Evolutionary conservation across 2,113 vertebrate species (phyloP).

Genomic region (Etia nguti): DNA sequence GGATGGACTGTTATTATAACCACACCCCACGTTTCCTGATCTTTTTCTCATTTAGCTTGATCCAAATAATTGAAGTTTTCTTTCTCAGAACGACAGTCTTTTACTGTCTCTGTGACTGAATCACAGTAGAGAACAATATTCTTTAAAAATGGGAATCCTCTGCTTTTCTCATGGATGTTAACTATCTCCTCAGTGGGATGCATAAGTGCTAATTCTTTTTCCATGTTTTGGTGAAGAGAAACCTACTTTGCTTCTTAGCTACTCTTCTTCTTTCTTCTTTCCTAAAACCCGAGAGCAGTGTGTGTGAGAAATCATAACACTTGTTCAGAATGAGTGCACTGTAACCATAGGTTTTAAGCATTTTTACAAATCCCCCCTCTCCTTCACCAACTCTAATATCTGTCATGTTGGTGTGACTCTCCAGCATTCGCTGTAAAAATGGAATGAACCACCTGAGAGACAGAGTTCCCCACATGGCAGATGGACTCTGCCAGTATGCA

Average conservation of each 20-base stretch:
- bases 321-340: not conserved
- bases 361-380: not conserved
- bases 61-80: not conserved
- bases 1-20: not conserved
- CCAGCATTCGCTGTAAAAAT: constrained; percentile 76
- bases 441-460: constrained; percentile 82
- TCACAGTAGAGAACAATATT: not conserved
- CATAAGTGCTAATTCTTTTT: not conserved
- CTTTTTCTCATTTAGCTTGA: not conserved
- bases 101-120: not conserved
- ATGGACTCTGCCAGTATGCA: constrained; percentile 75
- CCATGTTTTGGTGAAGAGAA: not conserved
- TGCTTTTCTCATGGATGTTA: not conserved
- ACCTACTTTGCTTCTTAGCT: not conserved
- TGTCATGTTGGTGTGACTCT: not conserved
- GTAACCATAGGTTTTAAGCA: not conserved
- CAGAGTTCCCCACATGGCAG: constrained; percentile 71
- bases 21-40: not conserved
- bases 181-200: not conserved
- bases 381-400: not conserved
- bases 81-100: not conserved
- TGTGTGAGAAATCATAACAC: not conserved
- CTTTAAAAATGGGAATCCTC: not conserved
- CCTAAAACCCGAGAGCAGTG: not conserved
- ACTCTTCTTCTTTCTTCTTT: not conserved